phyloP scores from a whole-genome alignment of 1,140 invertebrate species.

The Heliothis virescens region DNA sequence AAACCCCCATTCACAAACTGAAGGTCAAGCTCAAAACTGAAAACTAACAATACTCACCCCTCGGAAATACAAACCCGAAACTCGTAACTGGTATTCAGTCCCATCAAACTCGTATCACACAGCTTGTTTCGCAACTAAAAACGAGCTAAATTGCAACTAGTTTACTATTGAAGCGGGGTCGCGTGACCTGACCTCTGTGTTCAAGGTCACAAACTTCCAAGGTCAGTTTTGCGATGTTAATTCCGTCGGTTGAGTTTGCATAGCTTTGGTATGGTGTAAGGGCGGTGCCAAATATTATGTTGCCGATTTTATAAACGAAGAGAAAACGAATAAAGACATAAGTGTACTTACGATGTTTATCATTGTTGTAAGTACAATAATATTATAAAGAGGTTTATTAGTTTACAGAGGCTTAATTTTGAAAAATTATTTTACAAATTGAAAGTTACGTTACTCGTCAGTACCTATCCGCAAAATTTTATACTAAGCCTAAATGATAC shows the following conservation, averaged over 20 bases:
- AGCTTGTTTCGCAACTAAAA: constrained; percentile 22
- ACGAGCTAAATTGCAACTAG: constrained; percentile 11
- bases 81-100: neutral
- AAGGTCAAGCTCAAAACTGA: too few relatives aligned
- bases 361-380: too few relatives aligned
- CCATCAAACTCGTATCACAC: neutral
- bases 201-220: neutral
- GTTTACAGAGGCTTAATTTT: too few relatives aligned
- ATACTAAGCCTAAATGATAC: too few relatives aligned
- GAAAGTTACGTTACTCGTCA: too few relatives aligned
- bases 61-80: neutral
- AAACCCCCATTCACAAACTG: too few relatives aligned
- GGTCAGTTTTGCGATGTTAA: constrained; percentile 5
- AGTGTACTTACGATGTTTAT: too few relatives aligned
- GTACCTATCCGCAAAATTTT: too few relatives aligned
- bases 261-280: neutral
- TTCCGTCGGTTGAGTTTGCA: neutral
- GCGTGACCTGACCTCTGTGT: neutral
- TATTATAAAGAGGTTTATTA: too few relatives aligned
- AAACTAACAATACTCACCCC: neutral
- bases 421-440: too few relatives aligned
- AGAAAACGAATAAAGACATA: too few relatives aligned
- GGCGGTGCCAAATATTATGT: neutral
- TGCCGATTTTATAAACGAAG: neutral
- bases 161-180: neutral